phyloP scores from a whole-genome alignment of 2,797 vertebrate genomes.

The Ctenopoma kingsleyae region DNA sequence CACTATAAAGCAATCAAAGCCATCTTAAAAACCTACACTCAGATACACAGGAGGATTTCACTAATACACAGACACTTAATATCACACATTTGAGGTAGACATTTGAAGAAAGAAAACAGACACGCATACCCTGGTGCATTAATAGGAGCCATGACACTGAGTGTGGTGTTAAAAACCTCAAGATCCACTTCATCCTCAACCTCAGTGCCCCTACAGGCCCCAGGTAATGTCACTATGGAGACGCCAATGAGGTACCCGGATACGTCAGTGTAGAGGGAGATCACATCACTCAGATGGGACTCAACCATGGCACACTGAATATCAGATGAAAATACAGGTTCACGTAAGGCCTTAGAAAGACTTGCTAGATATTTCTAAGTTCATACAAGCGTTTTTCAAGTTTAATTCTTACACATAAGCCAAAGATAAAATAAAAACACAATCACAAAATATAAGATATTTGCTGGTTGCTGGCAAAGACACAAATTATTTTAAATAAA shows the following conservation, averaged over 20 bases:
- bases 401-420: no score
- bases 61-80: slow-evolving; percentile 5
- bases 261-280: slow-evolving; percentile 90
- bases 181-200: slow-evolving; percentile 91
- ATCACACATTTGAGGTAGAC: background rate
- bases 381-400: no score
- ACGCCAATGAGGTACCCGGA: slow-evolving; percentile 89
- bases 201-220: slow-evolving; percentile 88
- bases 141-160: slow-evolving; percentile 85
- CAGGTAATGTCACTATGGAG: slow-evolving; percentile 90
- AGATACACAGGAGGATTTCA: background rate
- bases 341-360: background rate
- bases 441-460: no score
- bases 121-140: slow-evolving; percentile 83
- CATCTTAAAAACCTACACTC: slow-evolving; percentile 8
- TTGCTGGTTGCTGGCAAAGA: no score
- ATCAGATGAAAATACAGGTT: slow-evolving; percentile 2
- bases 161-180: slow-evolving; percentile 91
- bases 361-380: no score
- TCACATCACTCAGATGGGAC: slow-evolving; percentile 91
- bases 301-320: slow-evolving; percentile 91
- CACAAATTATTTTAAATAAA: no score
- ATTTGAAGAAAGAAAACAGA: background rate
- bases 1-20: slow-evolving; percentile 31
- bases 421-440: no score